phyloP scores from a whole-genome alignment of 1,140 invertebrate genomes.

The Drosophila ogumai region DNA sequence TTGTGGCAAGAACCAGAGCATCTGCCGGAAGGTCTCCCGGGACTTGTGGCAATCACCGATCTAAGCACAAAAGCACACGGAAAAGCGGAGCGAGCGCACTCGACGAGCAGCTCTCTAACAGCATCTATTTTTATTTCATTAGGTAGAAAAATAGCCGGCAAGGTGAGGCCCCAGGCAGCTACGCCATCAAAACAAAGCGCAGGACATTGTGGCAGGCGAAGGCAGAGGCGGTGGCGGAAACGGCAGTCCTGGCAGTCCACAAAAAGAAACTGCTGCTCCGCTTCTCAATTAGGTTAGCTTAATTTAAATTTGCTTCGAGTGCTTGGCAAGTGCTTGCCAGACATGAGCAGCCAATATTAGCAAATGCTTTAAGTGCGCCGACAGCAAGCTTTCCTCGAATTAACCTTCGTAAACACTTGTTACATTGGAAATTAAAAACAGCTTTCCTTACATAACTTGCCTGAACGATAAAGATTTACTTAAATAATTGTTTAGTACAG shows the following conservation, averaged over 20 bases:
- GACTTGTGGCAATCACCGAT: constrained; percentile 26
- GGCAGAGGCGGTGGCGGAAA: background rate
- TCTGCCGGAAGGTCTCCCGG: constrained; percentile 13
- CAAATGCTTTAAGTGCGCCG: constrained; percentile 47
- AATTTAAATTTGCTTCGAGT: constrained; percentile 79
- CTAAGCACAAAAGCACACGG: constrained; percentile 34
- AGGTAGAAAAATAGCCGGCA: constrained; percentile 73
- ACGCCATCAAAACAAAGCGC: constrained; percentile 52
- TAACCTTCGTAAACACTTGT: constrained; percentile 25
- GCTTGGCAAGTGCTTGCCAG: constrained; percentile 54
- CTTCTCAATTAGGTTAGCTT: constrained; percentile 74
- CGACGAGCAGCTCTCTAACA: constrained; percentile 42
- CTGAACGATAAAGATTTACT: background rate
- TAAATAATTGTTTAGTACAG: background rate
- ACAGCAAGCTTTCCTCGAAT: constrained; percentile 52
- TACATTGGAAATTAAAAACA: constrained; percentile 1
- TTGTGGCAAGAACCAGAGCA: constrained; percentile 5
- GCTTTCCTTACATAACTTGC: background rate
- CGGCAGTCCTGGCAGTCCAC: constrained; percentile 8
- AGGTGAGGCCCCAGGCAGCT: constrained; percentile 35
- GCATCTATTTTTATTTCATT: constrained; percentile 83
- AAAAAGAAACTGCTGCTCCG: constrained; percentile 35
- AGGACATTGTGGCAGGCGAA: constrained; percentile 7
- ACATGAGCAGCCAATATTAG: constrained; percentile 69
- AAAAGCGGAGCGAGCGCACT: constrained; percentile 14